Conservation (phyloP, 2,797 vertebrate genomes). For the Pseudocheirus occidentalis region DNA sequence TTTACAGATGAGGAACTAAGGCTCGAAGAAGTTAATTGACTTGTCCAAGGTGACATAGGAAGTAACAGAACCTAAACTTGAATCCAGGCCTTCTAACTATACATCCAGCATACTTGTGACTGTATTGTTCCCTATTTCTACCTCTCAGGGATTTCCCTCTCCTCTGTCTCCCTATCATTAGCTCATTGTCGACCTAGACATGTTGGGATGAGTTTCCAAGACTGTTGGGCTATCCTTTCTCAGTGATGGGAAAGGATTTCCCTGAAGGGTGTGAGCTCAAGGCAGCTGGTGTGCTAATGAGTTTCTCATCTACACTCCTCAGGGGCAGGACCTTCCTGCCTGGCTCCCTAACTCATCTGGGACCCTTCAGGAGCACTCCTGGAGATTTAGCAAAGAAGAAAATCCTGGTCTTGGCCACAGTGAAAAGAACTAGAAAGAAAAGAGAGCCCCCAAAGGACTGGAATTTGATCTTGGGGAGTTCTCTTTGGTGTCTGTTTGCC, state of each 20-base stretch:
- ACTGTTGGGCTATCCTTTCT: conserved; percentile 3
- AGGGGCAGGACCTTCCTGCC: not conserved
- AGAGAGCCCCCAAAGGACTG: not conserved
- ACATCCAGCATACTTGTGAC: not conserved
- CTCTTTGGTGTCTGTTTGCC: not conserved
- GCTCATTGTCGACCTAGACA: not conserved
- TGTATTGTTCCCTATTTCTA: not conserved
- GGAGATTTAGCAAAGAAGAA: not conserved
- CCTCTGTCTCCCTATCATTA: not conserved
- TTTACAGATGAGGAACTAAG: not conserved
- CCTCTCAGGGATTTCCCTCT: not conserved
- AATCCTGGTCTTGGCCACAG: not conserved
- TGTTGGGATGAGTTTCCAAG: conserved; percentile 32
- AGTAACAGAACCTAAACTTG: not conserved
- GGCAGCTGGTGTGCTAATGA: conserved; percentile 34
- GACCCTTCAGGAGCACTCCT: not conserved
- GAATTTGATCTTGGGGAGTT: not conserved
- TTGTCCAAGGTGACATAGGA: not conserved
- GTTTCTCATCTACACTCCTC: conserved; percentile 56
- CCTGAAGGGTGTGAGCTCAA: not conserved
- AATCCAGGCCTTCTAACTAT: not conserved
- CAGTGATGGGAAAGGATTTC: conserved; percentile 16
- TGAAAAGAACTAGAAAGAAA: not conserved
- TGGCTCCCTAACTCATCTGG: not conserved
- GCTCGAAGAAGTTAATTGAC: not conserved